phyloP scores from a whole-genome alignment of 2,113 vertebrate genomes.

The Sebastes fasciatus region DNA sequence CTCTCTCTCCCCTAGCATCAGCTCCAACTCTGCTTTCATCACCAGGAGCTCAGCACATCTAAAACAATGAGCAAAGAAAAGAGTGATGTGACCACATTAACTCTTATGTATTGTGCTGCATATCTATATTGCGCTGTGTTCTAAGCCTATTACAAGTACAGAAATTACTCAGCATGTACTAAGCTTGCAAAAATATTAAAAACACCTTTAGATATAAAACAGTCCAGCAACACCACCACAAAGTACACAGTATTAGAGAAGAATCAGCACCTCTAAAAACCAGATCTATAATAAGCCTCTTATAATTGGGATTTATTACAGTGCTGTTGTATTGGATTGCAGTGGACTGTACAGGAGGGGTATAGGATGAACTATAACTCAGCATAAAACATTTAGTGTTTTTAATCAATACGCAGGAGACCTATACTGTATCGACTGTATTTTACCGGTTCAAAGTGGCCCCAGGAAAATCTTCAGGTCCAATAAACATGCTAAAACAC shows the following conservation, averaged over 20 bases:
- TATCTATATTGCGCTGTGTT: neutral
- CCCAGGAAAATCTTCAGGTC: neutral
- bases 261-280: neutral
- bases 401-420: neutral
- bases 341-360: neutral
- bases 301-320: neutral
- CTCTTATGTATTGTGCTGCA: neutral
- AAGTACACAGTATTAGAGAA: neutral
- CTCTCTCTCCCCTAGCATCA: conserved; percentile 85
- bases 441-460: neutral
- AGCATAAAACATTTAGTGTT: neutral
- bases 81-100: neutral
- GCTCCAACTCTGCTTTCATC: conserved; percentile 90
- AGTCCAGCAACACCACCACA: neutral
- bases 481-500: neutral
- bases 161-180: neutral
- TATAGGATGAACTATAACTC: neutral
- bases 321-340: neutral
- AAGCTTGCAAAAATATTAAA: neutral
- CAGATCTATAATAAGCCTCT: neutral
- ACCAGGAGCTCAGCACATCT: conserved; percentile 91
- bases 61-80: neutral
- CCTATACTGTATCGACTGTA: neutral
- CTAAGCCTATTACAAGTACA: neutral
- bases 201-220: neutral